Evolutionary conservation across 2,113 vertebrate species (phyloP).

Genomic region (Ardeotis arabs): DNA sequence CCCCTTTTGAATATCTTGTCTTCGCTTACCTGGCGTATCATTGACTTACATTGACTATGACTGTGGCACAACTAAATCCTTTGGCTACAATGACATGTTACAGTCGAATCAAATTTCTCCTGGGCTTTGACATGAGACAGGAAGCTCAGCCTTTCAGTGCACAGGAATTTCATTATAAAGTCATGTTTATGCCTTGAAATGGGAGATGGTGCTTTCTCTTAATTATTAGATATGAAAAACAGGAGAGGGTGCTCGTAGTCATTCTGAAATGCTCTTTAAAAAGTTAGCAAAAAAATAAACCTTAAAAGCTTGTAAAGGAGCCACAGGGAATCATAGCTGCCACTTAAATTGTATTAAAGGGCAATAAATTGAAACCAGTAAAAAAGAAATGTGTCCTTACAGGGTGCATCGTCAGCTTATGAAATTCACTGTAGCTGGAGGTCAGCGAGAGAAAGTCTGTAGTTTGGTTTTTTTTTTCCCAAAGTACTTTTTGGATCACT

Average conservation of each 20-base stretch:
- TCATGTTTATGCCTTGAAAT: not conserved
- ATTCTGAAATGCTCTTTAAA: not conserved
- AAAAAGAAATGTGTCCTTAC: conserved; percentile 67
- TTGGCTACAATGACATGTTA: not conserved
- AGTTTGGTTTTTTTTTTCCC: conserved; percentile 45
- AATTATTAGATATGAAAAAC: not conserved
- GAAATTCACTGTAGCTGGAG: conserved; percentile 56
- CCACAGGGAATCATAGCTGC: conserved; percentile 50
- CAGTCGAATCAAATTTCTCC: not conserved
- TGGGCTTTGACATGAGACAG: not conserved
- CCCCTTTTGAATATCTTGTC: fast-evolving
- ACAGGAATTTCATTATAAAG: not conserved
- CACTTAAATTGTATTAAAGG: conserved; percentile 65
- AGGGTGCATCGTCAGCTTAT: conserved; percentile 55
- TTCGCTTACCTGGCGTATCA: fast-evolving
- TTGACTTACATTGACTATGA: not conserved
- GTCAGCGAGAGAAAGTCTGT: conserved; percentile 48
- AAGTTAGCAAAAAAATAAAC: conserved; percentile 40
- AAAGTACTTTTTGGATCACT: conserved; percentile 57
- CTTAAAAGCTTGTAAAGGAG: conserved; percentile 51
- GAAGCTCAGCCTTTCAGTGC: not conserved
- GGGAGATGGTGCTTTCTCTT: not conserved
- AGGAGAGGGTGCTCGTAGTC: not conserved
- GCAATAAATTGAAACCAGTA: conserved; percentile 66
- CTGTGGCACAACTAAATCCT: not conserved